These are phyloP conservation scores for Cistogaster globosa DNA, from an alignment of 2,888 invertebrate species.

Conservation along the genomic window DNA sequence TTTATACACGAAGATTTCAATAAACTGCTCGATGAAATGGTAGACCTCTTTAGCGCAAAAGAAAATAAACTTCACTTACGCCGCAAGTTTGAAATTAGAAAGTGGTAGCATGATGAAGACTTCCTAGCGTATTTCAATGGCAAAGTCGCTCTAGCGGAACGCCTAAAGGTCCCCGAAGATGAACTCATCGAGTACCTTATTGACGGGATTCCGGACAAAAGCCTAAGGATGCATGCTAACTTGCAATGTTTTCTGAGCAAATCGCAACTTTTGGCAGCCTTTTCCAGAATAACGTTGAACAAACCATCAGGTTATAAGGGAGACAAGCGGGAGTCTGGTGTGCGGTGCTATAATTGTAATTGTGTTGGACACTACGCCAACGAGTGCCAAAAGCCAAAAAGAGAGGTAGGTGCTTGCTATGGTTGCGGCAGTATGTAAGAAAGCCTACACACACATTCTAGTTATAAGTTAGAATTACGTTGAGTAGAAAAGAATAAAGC, in stretches of 20 bases:
- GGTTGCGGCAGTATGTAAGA: conserved; percentile 53
- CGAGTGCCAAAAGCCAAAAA: conserved; percentile 50
- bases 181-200: conserved; percentile 45
- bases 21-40: conserved; percentile 11
- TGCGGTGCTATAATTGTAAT: conserved; percentile 60
- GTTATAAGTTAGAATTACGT: no score
- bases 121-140: conserved; percentile 25
- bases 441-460: no score
- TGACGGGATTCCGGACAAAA: conserved; percentile 53
- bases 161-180: neutral
- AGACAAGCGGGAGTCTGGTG: neutral
- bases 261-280: conserved; percentile 51
- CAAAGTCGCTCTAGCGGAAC: neutral
- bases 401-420: conserved; percentile 60
- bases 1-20: conserved; percentile 42
- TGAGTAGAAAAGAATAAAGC: no score
- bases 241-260: conserved; percentile 19
- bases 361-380: conserved; percentile 49
- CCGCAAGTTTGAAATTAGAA: no score
- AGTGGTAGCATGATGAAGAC: no score
- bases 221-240: conserved; percentile 29
- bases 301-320: neutral
- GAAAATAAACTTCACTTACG: conserved; percentile 51
- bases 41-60: conserved; percentile 23
- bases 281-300: conserved; percentile 42